Evolutionary conservation across 2,113 vertebrate genomes (phyloP).

Genomic region (Numida meleagris): DNA sequence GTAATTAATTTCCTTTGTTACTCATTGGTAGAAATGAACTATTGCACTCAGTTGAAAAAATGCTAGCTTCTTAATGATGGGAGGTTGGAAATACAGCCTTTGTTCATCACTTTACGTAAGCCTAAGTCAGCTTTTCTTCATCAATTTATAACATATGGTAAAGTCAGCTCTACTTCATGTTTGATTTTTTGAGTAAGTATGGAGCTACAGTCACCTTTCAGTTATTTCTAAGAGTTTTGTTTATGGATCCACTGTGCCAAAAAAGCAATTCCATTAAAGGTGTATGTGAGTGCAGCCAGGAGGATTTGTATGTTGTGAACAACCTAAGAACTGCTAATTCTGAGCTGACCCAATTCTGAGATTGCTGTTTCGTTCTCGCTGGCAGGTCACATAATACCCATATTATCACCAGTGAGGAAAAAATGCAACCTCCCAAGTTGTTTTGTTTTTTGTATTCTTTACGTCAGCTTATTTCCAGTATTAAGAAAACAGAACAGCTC

Average conservation of each 20-base stretch:
- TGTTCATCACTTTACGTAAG: neutral
- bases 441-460: neutral
- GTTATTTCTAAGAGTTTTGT: neutral
- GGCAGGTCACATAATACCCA: neutral
- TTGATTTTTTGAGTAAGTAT: neutral
- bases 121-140: neutral
- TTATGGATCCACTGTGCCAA: neutral
- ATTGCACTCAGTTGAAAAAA: neutral
- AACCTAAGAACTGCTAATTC: neutral
- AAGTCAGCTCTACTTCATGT: neutral
- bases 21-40: neutral
- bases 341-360: slow-evolving; percentile 7
- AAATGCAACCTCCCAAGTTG: neutral
- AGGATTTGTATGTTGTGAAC: neutral
- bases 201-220: neutral
- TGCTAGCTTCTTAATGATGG: neutral
- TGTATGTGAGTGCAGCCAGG: neutral
- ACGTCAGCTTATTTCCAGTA: neutral
- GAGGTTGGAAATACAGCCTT: neutral
- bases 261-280: neutral
- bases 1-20: slow-evolving; percentile 2
- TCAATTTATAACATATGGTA: neutral
- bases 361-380: neutral
- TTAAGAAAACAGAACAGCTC: neutral
- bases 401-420: neutral